A percentile compares a stretch with the other conserved stretches of the same genome.
Evolutionary conservation across 2,113 vertebrate genomes (phyloP).

Genomic region (Lasiurus cinereus): DNA sequence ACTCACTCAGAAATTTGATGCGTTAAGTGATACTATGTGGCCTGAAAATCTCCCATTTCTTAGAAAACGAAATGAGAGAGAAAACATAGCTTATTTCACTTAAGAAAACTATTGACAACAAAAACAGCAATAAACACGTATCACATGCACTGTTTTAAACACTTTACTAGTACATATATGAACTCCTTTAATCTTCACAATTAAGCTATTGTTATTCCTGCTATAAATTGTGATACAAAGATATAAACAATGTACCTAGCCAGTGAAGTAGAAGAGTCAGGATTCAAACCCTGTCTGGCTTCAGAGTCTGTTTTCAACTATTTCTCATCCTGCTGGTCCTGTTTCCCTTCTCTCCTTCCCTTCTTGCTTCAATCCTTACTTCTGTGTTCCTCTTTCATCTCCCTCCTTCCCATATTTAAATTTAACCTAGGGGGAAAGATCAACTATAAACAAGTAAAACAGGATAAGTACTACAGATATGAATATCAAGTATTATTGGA

Average conservation of each 20-base stretch:
- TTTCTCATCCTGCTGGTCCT: background rate
- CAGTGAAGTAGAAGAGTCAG: background rate
- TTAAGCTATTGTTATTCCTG: background rate
- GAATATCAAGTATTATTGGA: background rate
- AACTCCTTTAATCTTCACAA: slow-evolving; percentile 37
- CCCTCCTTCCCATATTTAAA: background rate
- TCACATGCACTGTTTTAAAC: background rate
- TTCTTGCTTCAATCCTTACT: background rate
- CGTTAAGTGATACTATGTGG: background rate
- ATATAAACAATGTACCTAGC: background rate
- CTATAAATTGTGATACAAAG: background rate
- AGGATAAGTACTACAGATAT: background rate
- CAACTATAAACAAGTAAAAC: background rate
- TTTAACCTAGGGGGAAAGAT: background rate
- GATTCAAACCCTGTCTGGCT: background rate
- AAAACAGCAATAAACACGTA: background rate
- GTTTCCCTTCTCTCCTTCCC: background rate
- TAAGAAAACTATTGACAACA: slow-evolving; percentile 3
- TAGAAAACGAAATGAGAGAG: background rate
- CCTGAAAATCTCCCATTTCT: background rate
- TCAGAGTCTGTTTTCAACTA: background rate
- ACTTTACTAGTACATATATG: background rate
- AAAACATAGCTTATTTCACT: background rate
- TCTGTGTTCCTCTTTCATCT: background rate
- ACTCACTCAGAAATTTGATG: background rate